phyloP scores from a whole-genome alignment of 2,888 invertebrate genomes.

The Pharmacophagus antenor region DNA sequence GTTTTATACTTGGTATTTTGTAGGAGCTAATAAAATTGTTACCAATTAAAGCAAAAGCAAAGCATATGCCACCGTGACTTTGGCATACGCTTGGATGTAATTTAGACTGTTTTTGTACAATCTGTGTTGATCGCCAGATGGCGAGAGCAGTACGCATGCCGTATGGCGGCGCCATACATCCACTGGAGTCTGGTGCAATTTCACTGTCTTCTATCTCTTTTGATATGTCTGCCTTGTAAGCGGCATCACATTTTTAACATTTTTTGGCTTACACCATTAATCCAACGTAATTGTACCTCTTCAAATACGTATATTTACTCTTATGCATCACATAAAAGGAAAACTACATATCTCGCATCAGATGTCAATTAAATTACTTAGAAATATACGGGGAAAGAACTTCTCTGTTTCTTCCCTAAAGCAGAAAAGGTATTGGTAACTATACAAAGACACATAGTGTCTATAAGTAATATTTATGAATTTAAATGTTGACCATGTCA shows the following conservation, averaged over 20 bases:
- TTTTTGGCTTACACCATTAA: not conserved
- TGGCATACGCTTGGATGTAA: conserved; percentile 47
- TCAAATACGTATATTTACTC: too few relatives aligned
- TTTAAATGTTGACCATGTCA: too few relatives aligned
- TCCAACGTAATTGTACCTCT: too few relatives aligned
- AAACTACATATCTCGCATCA: too few relatives aligned
- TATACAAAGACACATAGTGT: too few relatives aligned
- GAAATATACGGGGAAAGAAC: too few relatives aligned
- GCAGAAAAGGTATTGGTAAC: too few relatives aligned
- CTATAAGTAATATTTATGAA: too few relatives aligned
- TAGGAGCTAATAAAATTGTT: conserved; percentile 41
- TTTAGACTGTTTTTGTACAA: conserved; percentile 56
- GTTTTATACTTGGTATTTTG: conserved; percentile 9
- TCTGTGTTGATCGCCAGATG: conserved; percentile 59
- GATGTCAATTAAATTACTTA: too few relatives aligned
- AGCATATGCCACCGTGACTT: conserved; percentile 72
- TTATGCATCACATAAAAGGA: too few relatives aligned
- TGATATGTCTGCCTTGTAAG: conserved; percentile 46
- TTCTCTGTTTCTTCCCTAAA: too few relatives aligned
- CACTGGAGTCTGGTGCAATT: conserved; percentile 52
- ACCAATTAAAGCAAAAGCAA: conserved; percentile 58
- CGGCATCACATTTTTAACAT: not conserved
- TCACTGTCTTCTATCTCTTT: conserved; percentile 60
- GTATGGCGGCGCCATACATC: conserved; percentile 53
- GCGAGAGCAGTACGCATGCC: conserved; percentile 49